Evolutionary conservation across 2,888 invertebrate genomes (phyloP).

Genomic region (Stenotaenia linearis): DNA sequence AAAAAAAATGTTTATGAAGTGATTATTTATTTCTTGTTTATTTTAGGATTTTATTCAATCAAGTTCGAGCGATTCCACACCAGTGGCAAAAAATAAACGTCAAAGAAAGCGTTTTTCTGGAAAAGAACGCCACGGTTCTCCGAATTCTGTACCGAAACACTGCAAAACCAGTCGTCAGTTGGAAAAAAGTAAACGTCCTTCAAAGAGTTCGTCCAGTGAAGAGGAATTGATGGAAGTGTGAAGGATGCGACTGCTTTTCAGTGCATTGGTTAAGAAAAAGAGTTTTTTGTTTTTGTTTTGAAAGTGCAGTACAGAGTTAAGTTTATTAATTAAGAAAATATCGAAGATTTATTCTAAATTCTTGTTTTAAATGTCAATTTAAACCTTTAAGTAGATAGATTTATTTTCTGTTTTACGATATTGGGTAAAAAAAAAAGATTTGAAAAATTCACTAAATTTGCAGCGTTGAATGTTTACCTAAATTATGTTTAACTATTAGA

Average conservation of each 20-base stretch:
- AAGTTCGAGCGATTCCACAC: conserved; percentile 30
- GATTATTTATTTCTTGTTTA: background rate
- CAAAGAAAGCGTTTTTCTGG: conserved; percentile 24
- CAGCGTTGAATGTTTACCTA: background rate
- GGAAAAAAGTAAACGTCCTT: background rate
- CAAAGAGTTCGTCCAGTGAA: conserved; percentile 29
- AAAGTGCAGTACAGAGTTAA: background rate
- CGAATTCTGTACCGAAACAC: background rate
- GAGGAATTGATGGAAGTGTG: conserved; percentile 28
- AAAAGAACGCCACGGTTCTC: conserved; percentile 11
- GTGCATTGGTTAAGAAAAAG: background rate
- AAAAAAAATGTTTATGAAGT: background rate
- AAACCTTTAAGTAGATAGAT: background rate
- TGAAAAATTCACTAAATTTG: background rate
- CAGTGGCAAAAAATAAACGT: conserved; percentile 21
- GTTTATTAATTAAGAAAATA: background rate
- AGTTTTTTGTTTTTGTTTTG: conserved; percentile 1
- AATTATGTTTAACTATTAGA: conserved; percentile 14
- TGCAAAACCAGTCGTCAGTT: background rate
- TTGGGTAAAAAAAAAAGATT: background rate
- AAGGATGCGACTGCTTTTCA: conserved; percentile 13
- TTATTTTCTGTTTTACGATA: background rate
- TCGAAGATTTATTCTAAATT: conserved; percentile 1
- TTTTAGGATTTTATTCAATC: conserved; percentile 27
- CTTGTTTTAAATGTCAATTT: background rate